Conservation (phyloP, 30 jellyfish, hydroid and myxozoan genomes). For the Catostylus mosaicus region DNA sequence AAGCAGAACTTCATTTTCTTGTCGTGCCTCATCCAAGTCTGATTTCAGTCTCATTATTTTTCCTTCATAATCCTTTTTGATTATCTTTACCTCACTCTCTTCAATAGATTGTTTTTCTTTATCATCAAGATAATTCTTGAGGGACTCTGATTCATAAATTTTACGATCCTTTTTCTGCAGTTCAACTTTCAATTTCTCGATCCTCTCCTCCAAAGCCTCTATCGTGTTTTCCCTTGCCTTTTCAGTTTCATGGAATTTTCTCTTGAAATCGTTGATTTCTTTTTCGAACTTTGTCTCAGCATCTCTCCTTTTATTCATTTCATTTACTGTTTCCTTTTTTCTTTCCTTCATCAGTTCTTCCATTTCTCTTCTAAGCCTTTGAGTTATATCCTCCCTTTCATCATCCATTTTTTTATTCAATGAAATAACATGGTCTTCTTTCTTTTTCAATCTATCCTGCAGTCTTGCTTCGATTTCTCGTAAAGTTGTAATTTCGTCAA, state of each 20-base stretch:
- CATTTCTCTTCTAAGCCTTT: not conserved
- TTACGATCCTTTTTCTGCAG: conserved; percentile 11
- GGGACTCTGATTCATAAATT: not conserved
- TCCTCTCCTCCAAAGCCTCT: conserved; percentile 14
- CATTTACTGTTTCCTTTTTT: not conserved
- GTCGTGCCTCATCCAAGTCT: conserved; percentile 22
- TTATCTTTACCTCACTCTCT: not conserved
- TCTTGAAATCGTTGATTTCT: not conserved
- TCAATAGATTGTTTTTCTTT: not conserved
- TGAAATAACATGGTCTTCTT: not conserved
- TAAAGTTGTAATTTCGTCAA: not conserved
- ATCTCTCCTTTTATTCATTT: not conserved
- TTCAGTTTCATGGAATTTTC: not conserved
- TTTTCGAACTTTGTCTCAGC: conserved; percentile 20
- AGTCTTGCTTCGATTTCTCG: not conserved
- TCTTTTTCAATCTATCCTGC: not conserved
- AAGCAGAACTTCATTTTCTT: conserved; percentile 26
- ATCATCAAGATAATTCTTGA: not conserved
- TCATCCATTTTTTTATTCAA: not conserved
- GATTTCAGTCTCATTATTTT: not conserved
- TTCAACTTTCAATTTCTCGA: conserved; percentile 2
- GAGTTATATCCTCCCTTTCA: not conserved
- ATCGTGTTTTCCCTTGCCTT: conserved; percentile 3
- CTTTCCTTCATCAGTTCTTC: not conserved
- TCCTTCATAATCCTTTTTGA: not conserved